Percentiles rank a stretch among this genome's conserved stretches.
Evolutionary conservation across 2,888 invertebrate genomes (phyloP).

Genomic region (Cantharis rustica): DNA sequence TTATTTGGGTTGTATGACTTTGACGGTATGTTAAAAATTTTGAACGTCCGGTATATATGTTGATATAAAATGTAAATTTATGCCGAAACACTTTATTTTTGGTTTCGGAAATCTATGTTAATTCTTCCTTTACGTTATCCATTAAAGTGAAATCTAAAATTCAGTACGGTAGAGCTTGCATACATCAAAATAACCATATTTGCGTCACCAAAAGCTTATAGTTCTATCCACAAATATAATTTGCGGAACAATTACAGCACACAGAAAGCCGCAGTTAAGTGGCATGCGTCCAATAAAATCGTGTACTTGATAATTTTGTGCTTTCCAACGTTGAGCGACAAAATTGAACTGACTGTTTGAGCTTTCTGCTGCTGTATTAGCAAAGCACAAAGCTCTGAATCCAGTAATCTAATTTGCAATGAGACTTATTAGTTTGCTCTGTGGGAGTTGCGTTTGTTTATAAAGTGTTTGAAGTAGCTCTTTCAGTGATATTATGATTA

Average conservation of each 20-base stretch:
- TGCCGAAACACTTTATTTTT: neutral
- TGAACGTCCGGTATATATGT: neutral
- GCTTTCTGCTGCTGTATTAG: slow-evolving; percentile 55
- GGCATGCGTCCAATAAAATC: slow-evolving; percentile 46
- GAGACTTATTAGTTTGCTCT: slow-evolving; percentile 57
- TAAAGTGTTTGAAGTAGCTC: slow-evolving; percentile 43
- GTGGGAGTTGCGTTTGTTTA: slow-evolving; percentile 47
- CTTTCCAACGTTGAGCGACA: slow-evolving; percentile 39
- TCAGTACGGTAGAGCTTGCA: slow-evolving; percentile 34
- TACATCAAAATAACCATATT: slow-evolving; percentile 53
- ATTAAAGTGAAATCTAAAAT: slow-evolving; percentile 16
- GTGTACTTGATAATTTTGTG: slow-evolving; percentile 30
- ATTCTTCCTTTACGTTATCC: neutral
- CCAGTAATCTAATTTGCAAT: slow-evolving; percentile 57
- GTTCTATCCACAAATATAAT: slow-evolving; percentile 56
- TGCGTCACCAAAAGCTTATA: slow-evolving; percentile 49
- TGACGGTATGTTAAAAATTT: neutral
- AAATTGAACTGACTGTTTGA: slow-evolving; percentile 42
- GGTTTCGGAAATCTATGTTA: neutral
- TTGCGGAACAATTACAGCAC: slow-evolving; percentile 56
- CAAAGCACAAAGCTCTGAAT: slow-evolving; percentile 55
- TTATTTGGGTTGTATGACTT: neutral
- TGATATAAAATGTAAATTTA: neutral
- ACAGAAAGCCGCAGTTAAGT: slow-evolving; percentile 55
- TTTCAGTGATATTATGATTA: slow-evolving; percentile 49